Conservation (phyloP, 2,113 vertebrate genomes). For the Antechinus flavipes region DNA sequence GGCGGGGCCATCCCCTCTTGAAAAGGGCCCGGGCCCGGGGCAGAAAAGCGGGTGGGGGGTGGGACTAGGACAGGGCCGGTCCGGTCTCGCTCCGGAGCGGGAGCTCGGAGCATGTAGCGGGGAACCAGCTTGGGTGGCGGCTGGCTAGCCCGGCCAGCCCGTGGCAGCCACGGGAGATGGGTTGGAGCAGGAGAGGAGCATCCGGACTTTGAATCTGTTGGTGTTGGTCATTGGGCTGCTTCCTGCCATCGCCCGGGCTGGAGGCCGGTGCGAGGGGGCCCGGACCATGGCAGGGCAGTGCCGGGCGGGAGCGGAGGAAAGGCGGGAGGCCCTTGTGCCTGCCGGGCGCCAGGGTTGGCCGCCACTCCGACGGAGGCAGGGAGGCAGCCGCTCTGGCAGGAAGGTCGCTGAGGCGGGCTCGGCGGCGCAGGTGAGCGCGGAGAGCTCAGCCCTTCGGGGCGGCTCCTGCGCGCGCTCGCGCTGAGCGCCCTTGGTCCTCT, state of each 20-base stretch:
- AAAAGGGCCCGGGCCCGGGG: slow-evolving; percentile 75
- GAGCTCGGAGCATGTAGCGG: neutral
- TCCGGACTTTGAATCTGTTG: neutral
- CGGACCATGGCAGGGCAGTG: slow-evolving; percentile 11
- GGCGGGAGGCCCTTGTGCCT: neutral
- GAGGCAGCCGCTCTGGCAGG: neutral
- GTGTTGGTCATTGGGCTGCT: neutral
- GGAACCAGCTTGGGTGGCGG: neutral
- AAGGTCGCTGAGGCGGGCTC: rapidly evolving
- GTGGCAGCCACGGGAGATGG: slow-evolving; percentile 57
- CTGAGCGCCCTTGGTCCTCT: neutral
- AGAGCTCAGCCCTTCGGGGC: neutral
- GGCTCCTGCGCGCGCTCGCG: no score
- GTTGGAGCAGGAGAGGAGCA: neutral
- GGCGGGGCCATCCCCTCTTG: slow-evolving; percentile 70
- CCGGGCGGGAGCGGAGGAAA: neutral
- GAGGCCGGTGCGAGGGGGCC: slow-evolving; percentile 17
- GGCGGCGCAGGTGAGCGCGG: rapidly evolving
- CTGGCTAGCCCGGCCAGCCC: neutral
- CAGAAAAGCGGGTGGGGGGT: slow-evolving; percentile 52
- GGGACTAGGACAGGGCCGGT: neutral
- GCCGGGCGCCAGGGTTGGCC: neutral
- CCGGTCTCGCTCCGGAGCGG: slow-evolving; percentile 29
- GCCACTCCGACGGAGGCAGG: slow-evolving; percentile 37
- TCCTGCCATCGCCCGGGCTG: slow-evolving; percentile 43